These are phyloP conservation scores for Dinoponera quadriceps DNA, from an alignment of 1,140 invertebrate species.

Conservation along the genomic window DNA sequence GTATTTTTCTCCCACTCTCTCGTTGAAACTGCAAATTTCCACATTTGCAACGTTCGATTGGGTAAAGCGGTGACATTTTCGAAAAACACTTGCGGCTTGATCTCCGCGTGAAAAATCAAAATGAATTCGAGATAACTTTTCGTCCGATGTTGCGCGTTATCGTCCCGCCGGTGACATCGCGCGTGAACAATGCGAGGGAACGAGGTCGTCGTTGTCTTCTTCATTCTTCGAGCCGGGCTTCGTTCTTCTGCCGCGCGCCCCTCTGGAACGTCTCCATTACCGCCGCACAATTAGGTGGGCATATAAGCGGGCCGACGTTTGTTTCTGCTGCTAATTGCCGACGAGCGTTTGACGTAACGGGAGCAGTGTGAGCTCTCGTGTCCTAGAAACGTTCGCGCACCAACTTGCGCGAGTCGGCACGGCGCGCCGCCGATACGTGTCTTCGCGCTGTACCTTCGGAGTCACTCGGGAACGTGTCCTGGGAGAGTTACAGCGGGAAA, in stretches of 20 bases:
- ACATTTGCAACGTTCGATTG: too few relatives aligned
- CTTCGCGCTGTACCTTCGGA: too few relatives aligned
- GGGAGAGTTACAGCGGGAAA: too few relatives aligned
- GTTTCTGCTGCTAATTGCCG: conserved; percentile 68
- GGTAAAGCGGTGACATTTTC: too few relatives aligned
- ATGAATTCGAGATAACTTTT: too few relatives aligned
- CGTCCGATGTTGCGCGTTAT: too few relatives aligned
- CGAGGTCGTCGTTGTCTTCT: conserved; percentile 43
- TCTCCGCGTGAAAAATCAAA: too few relatives aligned
- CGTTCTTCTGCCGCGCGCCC: background rate
- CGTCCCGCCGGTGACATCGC: too few relatives aligned
- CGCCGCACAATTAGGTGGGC: conserved; percentile 36
- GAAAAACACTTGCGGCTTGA: too few relatives aligned
- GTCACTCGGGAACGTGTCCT: too few relatives aligned
- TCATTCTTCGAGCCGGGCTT: background rate
- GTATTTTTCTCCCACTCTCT: too few relatives aligned
- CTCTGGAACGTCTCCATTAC: conserved; percentile 52
- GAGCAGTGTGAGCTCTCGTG: conserved; percentile 65
- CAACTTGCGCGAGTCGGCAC: background rate
- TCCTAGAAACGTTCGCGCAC: conserved; percentile 59
- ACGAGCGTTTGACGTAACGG: conserved; percentile 70
- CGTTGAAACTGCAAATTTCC: too few relatives aligned
- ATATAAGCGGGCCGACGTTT: conserved; percentile 62
- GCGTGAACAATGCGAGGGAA: conserved; percentile 24
- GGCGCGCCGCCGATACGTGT: background rate